Base-by-base conservation (phyloP, 1,140 invertebrate genomes). In the Ostrea edulis region DNA sequence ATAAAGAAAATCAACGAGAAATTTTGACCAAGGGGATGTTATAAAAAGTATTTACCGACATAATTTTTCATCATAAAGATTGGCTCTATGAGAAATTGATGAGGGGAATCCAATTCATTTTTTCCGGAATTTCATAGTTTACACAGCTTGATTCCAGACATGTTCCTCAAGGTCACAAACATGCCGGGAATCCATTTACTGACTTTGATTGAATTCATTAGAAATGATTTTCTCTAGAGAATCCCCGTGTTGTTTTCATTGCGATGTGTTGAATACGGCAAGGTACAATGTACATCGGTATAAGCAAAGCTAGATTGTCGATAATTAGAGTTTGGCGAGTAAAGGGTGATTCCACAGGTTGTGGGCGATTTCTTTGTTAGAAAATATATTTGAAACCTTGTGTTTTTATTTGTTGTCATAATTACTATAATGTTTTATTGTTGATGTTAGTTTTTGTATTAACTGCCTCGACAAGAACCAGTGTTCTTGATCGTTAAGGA, bases 181-280 rank as follows among this genome's bases (percentile, higher is more conserved):
- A 77, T 35, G 25, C 12, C 29, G 25, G 9, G 68, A 77, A 77
- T 77, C 22, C 25, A 35, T 77, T 77, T 77, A 25, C 22, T 77
- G 12, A 11, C 22, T 62, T 58, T 77, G 68, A 77, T 77, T 35
- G 11, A 12, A 77, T 77, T 77, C 68, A 77, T 29, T 77, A 77
- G 22, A n/a, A 25, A 25, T 25, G 29, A 25, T 77, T 71, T 35
- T 29, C 68, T 71, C 8, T 62, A 20, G 58, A 35, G 22, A 71
- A 8, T 71, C 8, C 68, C 68, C 20, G 55, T 17, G 55, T 14
- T 58, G 55, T 58, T 58, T 58, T 58, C 55, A 11, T 58, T 58
- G 11, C 55, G 20, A 58, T 58, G 20, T 58, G 55, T 58, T 58
- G 55, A 14, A 58, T 58, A 20, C 55, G 7, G 17, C n/a, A 17